Evolutionary conservation across 2,888 invertebrate genomes (phyloP), one percentile per base, ranked within the genome.

Genomic region (Drosophila basisetae): DNA sequence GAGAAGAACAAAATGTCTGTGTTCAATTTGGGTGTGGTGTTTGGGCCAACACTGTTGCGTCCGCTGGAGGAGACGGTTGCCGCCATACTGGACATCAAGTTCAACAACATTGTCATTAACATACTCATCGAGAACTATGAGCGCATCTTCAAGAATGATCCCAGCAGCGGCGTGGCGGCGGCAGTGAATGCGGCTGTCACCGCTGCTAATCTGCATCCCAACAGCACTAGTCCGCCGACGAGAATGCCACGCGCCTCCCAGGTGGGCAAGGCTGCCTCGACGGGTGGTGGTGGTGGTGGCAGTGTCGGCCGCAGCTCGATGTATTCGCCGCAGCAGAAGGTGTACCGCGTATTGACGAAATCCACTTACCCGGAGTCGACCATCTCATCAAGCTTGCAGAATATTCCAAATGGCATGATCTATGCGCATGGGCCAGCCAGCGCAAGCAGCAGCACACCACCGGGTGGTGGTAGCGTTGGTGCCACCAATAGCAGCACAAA

Each of bases 31-130:
- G 99, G 98, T 4, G 99, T 99, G 62, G 99, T 99, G 93, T 99
- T 99, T 94, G 99, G 99, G 31, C 99, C 99, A 37, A 99, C 99
- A 60, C 94, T 99, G 89, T 95, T 99, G 92, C 95, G 99, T 73
- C 97, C 99, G 9, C 97, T 98, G 94, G 98, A 98, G 92, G 99
- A 99, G 94, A 98, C 99, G 11, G 98, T 99, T 72, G 99, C 99
- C 69, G 98, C 99, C 92, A 99, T 99, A 92, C 97, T 99, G 95
- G 99, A 99, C 94, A 97, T 99, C 85, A 99, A 99, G 94, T 99
- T 99, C 95, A 98, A 98, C 94, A 99, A 99, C 94, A 98, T 99
- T 91, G 98, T 99, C 80, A 98, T 99, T 66, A 99, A 99, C 94
- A 97, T 99, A 92, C 95, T 99, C 78, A 97, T 99, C 73, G 97